These are phyloP conservation scores for Ophioninae sp. DNA, from an alignment of 2,888 invertebrate genomes.

Conservation along the genomic window DNA sequence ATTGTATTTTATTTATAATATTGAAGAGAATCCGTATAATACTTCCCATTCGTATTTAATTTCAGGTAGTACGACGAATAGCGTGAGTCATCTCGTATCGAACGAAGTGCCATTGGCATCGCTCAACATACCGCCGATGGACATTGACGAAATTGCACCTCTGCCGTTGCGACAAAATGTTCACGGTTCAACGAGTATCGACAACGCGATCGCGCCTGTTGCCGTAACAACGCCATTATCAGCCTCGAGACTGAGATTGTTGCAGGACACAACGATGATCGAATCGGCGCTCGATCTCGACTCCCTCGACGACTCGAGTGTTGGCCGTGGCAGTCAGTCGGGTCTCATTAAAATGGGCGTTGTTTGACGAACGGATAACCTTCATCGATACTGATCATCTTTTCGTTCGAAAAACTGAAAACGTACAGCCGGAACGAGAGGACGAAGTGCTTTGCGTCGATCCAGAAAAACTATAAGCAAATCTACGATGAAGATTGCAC, in stretches of 20 bases:
- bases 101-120: constrained; percentile 85
- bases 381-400: background rate
- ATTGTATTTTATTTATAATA: background rate
- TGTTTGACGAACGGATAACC: constrained; percentile 72
- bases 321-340: constrained; percentile 86
- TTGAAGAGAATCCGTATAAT: background rate
- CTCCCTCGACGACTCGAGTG: constrained; percentile 89
- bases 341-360: constrained; percentile 85
- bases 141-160: constrained; percentile 80
- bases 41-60: constrained; percentile 67
- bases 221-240: constrained; percentile 78
- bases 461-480: background rate
- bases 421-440: background rate
- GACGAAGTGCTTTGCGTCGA: background rate
- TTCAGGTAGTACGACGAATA: constrained; percentile 86
- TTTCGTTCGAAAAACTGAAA: background rate
- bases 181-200: constrained; percentile 71
- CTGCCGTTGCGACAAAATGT: constrained; percentile 79
- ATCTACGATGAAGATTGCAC: background rate
- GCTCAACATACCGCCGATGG: constrained; percentile 80
- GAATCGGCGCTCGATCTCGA: constrained; percentile 94
- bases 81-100: constrained; percentile 85
- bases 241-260: constrained; percentile 88
- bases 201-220: constrained; percentile 74
- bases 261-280: constrained; percentile 95